A percentile compares a stretch with the other conserved stretches of the same genome.
Conservation (phyloP, 2,888 invertebrate species). For the Lepeophtheirus nordmannii region DNA sequence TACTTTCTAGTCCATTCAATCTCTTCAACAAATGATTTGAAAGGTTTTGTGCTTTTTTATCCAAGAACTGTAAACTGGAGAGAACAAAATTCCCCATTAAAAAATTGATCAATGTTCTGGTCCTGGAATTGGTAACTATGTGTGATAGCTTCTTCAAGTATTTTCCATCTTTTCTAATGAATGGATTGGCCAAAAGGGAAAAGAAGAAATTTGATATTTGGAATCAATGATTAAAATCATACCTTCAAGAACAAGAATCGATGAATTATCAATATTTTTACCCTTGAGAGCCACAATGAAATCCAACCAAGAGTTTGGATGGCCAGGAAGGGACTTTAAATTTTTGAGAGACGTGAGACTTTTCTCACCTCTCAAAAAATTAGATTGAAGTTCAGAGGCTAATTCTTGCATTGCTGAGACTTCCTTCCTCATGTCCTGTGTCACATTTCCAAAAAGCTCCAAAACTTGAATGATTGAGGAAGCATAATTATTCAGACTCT, state of each 20-base stretch:
- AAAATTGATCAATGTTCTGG: background rate
- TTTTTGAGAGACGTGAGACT: background rate
- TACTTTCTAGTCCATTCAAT: background rate
- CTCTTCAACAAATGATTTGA: background rate
- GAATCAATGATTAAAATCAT: background rate
- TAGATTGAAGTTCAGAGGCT: background rate
- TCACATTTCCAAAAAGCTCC: background rate
- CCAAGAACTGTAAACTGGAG: constrained; percentile 2
- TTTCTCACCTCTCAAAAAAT: background rate
- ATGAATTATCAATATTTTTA: background rate
- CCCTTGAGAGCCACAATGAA: background rate
- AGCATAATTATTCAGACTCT: background rate
- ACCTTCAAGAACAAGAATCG: background rate
- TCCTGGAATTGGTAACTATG: background rate
- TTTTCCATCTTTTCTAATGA: constrained; percentile 1
- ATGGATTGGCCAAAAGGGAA: background rate
- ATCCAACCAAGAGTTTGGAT: background rate
- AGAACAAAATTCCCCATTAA: background rate
- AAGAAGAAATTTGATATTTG: background rate
- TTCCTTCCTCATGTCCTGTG: background rate
- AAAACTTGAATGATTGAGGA: background rate
- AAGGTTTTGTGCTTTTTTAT: background rate
- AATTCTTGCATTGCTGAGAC: background rate
- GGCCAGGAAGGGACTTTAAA: background rate
- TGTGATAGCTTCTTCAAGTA: background rate